Evolutionary conservation across 1,140 invertebrate species (phyloP), one percentile per base, ranked within the genome.

Genomic region (Tetramorium simillimum): DNA sequence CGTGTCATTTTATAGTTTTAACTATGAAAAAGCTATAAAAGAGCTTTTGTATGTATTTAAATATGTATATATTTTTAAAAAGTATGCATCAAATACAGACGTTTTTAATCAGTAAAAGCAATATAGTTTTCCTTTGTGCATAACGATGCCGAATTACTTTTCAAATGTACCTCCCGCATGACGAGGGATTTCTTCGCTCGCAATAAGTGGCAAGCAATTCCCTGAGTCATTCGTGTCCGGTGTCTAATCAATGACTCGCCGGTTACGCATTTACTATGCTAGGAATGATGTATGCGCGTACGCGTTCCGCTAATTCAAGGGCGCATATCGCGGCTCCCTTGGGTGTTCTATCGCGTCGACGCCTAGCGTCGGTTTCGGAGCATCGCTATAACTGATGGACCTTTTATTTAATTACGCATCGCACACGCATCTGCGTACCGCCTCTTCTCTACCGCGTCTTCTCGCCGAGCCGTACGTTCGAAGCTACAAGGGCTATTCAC

Each of bases 341-440:
- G 69, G 69, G 80, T 90, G 56, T 63, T 43, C 28, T 70, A 85
- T 70, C 67, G 53, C 85, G 89, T 91, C 90, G 90, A 89, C 90
- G 89, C 51, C 18, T 60, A 76, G 82, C 88, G 69, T 90, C 89
- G 49, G 60, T 89, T 78, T 89, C 56, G 72, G 60, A 91, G 80
- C 87, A 80, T 89, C 91, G 87, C 92, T 81, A 85, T 91, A 90
- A 90, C 89, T 86, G 89, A 92, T 92, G 88, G 88, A 89, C 87
- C 87, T 92, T 91, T 92, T 91, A 92, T 92, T 92, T 91, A 92
- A 92, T 92, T 92, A 92, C 69, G 78, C 49, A 46, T 21, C 67
- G 86, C 63, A 40, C 63, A 88, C 89, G 86, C 89, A 92, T 92
- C 87, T 89, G 91, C 84, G 87, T 87, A 86, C 77, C 49, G 58